A percentile compares a stretch with the other conserved stretches of the same genome.
phyloP scores from a whole-genome alignment of 2,113 vertebrate genomes.

The Galemys pyrenaicus region DNA sequence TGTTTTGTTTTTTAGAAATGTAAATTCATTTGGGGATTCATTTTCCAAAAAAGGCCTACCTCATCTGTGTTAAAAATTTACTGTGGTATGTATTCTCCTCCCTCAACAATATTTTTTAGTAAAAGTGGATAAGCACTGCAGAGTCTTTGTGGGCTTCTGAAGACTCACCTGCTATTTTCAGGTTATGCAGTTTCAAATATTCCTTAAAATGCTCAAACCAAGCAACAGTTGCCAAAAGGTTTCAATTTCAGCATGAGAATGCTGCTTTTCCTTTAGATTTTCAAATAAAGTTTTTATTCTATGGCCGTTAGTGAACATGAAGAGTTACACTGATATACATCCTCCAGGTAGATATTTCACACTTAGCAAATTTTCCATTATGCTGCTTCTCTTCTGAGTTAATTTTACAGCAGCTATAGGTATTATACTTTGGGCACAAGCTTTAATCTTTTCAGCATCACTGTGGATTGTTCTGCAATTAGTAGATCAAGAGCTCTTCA shows the following conservation, averaged over 20 bases:
- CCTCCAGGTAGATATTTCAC: neutral
- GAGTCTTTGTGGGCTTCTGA: neutral
- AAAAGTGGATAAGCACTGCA: neutral
- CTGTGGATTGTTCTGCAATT: neutral
- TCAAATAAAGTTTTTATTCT: neutral
- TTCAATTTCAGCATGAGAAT: neutral
- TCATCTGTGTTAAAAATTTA: neutral
- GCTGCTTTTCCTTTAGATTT: neutral
- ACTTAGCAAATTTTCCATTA: neutral
- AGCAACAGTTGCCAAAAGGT: neutral
- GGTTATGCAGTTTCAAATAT: neutral
- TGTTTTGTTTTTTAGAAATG: neutral
- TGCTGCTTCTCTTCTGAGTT: neutral
- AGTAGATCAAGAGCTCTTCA: neutral
- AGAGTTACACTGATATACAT: neutral
- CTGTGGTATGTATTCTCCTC: neutral
- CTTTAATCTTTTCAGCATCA: neutral
- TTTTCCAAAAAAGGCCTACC: neutral
- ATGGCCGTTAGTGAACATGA: neutral
- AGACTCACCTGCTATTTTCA: neutral
- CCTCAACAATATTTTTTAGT: neutral
- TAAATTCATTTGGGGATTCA: neutral
- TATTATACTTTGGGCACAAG: neutral
- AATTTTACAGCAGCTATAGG: neutral
- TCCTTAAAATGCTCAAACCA: neutral